These are phyloP conservation scores for Listrodromus nycthemerus DNA, from an alignment of 2,888 invertebrate species.

Conservation along the genomic window DNA sequence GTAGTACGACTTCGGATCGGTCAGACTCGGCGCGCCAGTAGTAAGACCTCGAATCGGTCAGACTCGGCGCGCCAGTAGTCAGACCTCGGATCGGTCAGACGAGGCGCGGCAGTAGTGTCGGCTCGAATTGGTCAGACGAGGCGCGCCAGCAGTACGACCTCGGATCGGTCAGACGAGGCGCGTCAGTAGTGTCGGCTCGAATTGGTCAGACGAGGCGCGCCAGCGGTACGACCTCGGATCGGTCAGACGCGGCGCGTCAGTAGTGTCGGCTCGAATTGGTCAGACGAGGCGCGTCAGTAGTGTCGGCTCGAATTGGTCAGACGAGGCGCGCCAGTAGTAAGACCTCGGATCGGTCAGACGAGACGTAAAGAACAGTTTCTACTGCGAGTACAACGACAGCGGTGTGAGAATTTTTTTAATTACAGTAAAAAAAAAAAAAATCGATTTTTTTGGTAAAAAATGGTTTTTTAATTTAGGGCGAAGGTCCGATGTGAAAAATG, in stretches of 20 bases:
- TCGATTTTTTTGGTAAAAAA: neutral
- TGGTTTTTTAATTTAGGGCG: neutral
- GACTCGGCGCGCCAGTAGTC: conserved; percentile 40
- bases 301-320: conserved; percentile 29
- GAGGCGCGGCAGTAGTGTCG: conserved; percentile 57
- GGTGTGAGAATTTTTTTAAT: neutral
- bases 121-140: conserved; percentile 49
- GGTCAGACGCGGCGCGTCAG: conserved; percentile 55
- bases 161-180: conserved; percentile 48
- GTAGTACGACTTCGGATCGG: conserved; percentile 33
- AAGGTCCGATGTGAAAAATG: neutral
- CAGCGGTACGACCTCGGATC: conserved; percentile 54
- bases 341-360: conserved; percentile 52
- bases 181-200: conserved; percentile 21
- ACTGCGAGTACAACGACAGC: neutral
- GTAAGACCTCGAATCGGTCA: conserved; percentile 56
- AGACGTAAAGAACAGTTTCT: conserved; percentile 19
- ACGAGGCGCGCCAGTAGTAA: conserved; percentile 60
- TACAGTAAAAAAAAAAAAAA: neutral
- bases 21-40: conserved; percentile 56
- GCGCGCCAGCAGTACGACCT: conserved; percentile 37
- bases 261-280: conserved; percentile 60
- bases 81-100: conserved; percentile 43
- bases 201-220: conserved; percentile 53
- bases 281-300: conserved; percentile 36